Conservation (phyloP, 2,797 vertebrate species). For the Brachyrhaphis roseni region DNA sequence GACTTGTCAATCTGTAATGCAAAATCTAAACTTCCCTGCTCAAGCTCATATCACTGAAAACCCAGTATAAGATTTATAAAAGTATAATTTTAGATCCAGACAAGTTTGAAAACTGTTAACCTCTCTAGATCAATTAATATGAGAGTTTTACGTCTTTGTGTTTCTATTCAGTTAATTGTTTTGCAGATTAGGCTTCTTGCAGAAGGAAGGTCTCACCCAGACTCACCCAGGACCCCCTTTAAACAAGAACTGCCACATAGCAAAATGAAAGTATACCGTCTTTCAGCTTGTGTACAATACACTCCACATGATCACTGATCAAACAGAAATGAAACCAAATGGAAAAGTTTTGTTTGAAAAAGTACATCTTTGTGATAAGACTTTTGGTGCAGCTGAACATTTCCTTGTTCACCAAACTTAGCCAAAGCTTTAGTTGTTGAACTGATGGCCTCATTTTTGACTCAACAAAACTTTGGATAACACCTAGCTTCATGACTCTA, state of each 20-base stretch:
- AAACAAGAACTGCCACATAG: not conserved
- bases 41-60: not conserved
- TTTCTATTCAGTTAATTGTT: not conserved
- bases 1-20: not conserved
- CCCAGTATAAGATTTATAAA: not conserved
- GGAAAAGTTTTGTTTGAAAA: not conserved
- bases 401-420: not conserved
- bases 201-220: not conserved
- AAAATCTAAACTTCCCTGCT: not conserved
- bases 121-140: not conserved
- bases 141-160: not conserved
- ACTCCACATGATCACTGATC: not conserved
- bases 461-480: not conserved
- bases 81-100: not conserved
- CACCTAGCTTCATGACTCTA: not conserved
- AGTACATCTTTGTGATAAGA: not conserved
- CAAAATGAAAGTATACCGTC: not conserved
- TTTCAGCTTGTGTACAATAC: not conserved
- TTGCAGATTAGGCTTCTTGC: not conserved
- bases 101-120: not conserved
- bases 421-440: not conserved
- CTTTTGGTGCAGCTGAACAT: not conserved
- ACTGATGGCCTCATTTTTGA: not conserved
- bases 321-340: not conserved
- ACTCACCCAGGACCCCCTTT: not conserved